These are phyloP conservation scores for Pelmatolapia mariae DNA, from an alignment of 2,113 vertebrate species.

Conservation along the genomic window DNA sequence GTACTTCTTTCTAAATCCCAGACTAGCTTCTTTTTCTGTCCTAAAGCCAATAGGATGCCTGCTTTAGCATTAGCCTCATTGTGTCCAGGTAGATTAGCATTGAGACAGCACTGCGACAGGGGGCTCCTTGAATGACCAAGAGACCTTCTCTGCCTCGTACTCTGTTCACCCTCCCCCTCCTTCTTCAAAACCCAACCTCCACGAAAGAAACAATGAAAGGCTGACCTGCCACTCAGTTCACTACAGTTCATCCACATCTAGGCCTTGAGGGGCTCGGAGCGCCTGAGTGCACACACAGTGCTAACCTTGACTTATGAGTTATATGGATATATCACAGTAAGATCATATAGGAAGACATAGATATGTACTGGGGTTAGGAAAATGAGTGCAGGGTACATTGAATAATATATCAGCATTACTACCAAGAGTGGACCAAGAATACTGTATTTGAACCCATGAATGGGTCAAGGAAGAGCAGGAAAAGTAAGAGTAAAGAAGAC, in stretches of 20 bases:
- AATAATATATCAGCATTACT: neutral
- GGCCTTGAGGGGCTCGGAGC: neutral
- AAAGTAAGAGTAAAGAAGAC: conserved; percentile 16
- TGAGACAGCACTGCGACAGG: neutral
- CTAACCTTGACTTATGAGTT: neutral
- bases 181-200: neutral
- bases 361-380: neutral
- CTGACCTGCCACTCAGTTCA: conserved; percentile 2
- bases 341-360: neutral
- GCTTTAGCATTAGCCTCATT: conserved; percentile 36
- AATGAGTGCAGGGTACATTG: neutral
- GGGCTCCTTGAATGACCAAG: conserved; percentile 1
- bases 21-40: neutral
- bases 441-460: neutral
- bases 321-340: neutral
- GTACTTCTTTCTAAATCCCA: neutral
- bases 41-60: neutral
- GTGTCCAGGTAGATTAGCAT: conserved; percentile 47
- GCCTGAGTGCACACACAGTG: neutral
- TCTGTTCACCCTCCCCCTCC: neutral
- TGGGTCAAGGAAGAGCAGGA: neutral
- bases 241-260: neutral
- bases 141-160: neutral
- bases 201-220: conserved; percentile 24
- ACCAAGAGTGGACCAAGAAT: neutral